These are phyloP conservation scores for Brachynemurus nebulosus DNA, from an alignment of 2,888 invertebrate genomes.

Conservation along the genomic window DNA sequence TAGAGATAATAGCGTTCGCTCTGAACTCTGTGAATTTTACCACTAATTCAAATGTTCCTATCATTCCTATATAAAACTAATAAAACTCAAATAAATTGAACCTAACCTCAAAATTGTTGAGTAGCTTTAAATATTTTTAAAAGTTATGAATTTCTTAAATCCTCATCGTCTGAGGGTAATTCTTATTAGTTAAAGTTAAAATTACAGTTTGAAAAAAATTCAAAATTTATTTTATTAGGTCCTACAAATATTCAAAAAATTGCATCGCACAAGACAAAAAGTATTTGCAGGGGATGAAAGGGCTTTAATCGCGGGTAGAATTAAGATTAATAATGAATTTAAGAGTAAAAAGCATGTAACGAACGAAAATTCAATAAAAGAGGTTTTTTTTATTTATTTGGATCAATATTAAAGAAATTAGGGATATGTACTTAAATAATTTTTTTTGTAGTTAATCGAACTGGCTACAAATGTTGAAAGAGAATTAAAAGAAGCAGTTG, in stretches of 20 bases:
- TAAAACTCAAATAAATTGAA: no score
- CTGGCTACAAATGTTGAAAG: conserved; percentile 52
- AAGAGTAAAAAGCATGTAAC: conserved; percentile 47
- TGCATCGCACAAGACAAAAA: conserved; percentile 52
- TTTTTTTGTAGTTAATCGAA: conserved; percentile 42
- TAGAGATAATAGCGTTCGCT: no score
- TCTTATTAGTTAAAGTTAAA: no score
- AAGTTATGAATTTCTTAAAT: background rate
- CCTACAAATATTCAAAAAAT: conserved; percentile 50
- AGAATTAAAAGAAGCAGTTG: conserved; percentile 55
- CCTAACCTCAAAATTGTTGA: no score
- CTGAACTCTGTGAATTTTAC: no score
- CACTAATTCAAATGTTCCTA: no score
- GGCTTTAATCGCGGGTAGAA: conserved; percentile 47
- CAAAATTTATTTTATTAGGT: conserved; percentile 36
- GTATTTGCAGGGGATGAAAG: conserved; percentile 52
- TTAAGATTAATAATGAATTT: conserved; percentile 65
- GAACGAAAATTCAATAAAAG: conserved; percentile 44
- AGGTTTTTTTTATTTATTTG: conserved; percentile 32
- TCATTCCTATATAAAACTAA: no score
- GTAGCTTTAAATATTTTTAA: no score
- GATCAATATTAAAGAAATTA: conserved; percentile 20
- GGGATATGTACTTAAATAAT: background rate
- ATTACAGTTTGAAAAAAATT: background rate
- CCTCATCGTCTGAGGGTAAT: no score